Conservation (phyloP, 37 sponge, comb jelly and placozoan species). For the Agelas oroides region DNA sequence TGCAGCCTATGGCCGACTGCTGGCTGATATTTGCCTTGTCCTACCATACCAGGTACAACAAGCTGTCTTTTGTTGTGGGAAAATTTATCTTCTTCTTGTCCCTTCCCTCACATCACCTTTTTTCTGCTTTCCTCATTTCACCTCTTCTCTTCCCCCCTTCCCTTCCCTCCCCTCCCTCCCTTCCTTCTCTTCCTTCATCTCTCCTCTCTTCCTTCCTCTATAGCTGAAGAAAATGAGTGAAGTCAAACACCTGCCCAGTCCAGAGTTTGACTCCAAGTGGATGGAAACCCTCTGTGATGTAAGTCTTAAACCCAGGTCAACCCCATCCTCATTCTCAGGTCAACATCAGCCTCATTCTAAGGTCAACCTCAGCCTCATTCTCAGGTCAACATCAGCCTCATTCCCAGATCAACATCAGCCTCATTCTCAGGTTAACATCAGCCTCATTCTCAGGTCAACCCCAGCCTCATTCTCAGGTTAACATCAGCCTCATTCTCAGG, state of each 20-base stretch:
- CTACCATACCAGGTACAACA: constrained; percentile 66
- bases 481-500: too few species aligned
- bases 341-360: constrained; percentile 6
- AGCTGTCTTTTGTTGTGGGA: neutral
- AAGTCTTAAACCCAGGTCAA: constrained; percentile 4
- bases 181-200: neutral
- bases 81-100: neutral
- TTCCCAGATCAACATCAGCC: too few species aligned
- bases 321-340: too few species aligned
- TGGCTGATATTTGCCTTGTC: constrained; percentile 77
- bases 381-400: neutral
- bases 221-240: constrained; percentile 80
- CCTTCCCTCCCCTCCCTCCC: neutral
- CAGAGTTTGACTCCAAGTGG: constrained; percentile 68
- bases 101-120: neutral
- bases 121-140: neutral
- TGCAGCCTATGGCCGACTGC: constrained; percentile 58
- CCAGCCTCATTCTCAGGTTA: too few species aligned
- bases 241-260: constrained; percentile 10
- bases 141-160: neutral
- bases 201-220: neutral
- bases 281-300: constrained; percentile 79
- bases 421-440: neutral
- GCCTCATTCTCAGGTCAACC: constrained; percentile 1
- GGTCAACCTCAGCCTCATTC: too few species aligned